Base-by-base conservation (phyloP, 1,140 invertebrate species). In the Danaus plexippus region DNA sequence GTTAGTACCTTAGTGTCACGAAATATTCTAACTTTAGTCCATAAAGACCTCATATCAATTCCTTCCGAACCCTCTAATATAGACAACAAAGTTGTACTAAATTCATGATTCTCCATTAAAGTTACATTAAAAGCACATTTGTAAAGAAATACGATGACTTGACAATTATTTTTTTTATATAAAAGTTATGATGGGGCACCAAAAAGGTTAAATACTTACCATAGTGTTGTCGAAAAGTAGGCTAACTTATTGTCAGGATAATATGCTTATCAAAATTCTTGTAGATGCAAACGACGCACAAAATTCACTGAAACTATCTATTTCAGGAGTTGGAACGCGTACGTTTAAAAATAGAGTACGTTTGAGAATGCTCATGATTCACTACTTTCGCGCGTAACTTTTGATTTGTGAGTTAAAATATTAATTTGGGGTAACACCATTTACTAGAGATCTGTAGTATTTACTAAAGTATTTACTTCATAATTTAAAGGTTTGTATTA, bases 251-350 rank as follows among this genome's bases (percentile, higher is more conserved):
- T 43, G 41, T 41, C 52, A 56, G 51, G 58, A 59, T 7, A 49
- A 49, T 49, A 5, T 43, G 32, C 9, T 42, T 15, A 41, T 43
- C 18, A 40, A 3, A 32, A n/a, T 49, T 57, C 40, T 50, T 32
- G 45, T 50, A 50, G n/a, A 43, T 32, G 45, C 43, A 56, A 58
- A 51, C 49, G 46, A 55, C 43, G 52, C 48, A 62, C 62, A 50
- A 67, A 54, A 61, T 57, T 22, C 49, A 47, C 46, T 49, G 52
- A 64, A 63, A 59, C 57, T 63, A 54, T 75, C 80, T 84, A 84
- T 80, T 82, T 84, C 72, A 68, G 77, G 74, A 76, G 65, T 67
- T 67, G 71, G 71, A 64, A 75, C 71, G 76, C 66, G 67, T 45
- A 54, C 68, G 52, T 67, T 60, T 71, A 77, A 69, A 80, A 80